Conservation (phyloP, 2,797 vertebrate genomes). For the Gymnopithys bicolor region DNA sequence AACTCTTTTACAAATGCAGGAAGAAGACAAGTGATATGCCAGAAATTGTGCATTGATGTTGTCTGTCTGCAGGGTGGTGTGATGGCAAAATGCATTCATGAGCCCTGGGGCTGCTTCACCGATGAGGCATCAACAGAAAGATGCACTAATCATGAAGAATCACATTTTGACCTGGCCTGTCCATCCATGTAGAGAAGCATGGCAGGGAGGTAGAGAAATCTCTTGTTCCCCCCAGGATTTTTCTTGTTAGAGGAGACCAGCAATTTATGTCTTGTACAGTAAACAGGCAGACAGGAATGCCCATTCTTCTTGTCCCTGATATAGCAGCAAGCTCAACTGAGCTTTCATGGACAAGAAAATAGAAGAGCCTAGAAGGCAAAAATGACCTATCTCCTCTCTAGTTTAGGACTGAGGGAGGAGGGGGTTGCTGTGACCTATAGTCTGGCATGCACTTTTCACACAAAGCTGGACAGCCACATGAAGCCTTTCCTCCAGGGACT, state of each 20-base stretch:
- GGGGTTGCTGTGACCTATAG: not conserved
- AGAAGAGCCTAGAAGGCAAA: slow-evolving; percentile 20
- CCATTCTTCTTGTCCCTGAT: not conserved
- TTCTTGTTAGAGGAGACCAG: not conserved
- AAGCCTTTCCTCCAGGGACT: not conserved
- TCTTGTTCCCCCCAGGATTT: not conserved
- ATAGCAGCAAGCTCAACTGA: not conserved
- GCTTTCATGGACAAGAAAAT: not conserved
- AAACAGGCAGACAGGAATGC: not conserved
- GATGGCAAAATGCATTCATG: not conserved
- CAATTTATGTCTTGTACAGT: not conserved
- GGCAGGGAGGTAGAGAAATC: not conserved
- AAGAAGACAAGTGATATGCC: not conserved
- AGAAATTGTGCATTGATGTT: fast-evolving
- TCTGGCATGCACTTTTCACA: not conserved
- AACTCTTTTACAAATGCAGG: not conserved
- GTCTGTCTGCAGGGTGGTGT: fast-evolving
- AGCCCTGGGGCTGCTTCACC: not conserved
- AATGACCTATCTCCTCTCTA: not conserved
- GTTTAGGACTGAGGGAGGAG: not conserved
- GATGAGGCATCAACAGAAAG: not conserved
- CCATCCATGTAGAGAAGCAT: not conserved
- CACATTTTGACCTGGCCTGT: not conserved
- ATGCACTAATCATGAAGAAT: not conserved
- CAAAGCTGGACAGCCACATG: not conserved